Conservation (phyloP, 1,140 invertebrate species). For the Caenorhabditis elegans region DNA sequence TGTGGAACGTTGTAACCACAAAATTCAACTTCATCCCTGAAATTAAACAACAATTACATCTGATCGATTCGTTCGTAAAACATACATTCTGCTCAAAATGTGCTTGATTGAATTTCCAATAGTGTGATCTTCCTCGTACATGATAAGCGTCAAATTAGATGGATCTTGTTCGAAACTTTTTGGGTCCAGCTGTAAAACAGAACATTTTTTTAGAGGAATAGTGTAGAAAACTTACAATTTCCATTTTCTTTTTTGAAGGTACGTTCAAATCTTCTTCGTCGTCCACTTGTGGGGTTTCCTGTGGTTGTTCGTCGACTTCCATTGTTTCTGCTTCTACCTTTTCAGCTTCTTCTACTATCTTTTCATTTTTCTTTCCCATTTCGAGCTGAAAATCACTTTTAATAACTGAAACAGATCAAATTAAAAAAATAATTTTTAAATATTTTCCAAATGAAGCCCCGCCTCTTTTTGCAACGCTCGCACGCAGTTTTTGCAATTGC, state of each 20-base stretch:
- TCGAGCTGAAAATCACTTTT: not conserved
- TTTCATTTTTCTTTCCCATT: not conserved
- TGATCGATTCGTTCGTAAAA: not conserved
- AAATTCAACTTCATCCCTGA: conserved; percentile 59
- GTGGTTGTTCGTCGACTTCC: not conserved
- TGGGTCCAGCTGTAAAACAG: conserved; percentile 40
- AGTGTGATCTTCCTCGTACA: conserved; percentile 62
- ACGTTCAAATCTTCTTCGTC: conserved; percentile 17
- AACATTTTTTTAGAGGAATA: not conserved
- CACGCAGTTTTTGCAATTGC: not conserved
- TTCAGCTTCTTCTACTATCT: not conserved
- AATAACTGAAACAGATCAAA: not conserved
- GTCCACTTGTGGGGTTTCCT: not conserved
- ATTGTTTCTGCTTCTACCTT: not conserved
- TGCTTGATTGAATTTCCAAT: conserved; percentile 61
- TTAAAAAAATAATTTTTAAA: not conserved
- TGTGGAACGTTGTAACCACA: conserved; percentile 64
- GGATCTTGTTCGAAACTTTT: conserved; percentile 49
- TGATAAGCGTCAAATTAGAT: conserved; percentile 51
- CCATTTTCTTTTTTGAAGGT: conserved; percentile 41
- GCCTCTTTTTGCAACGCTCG: not conserved
- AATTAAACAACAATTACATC: not conserved
- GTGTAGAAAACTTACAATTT: conserved; percentile 44
- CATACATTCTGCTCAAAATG: conserved; percentile 58
- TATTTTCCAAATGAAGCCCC: not conserved